Percentiles rank a stretch among this genome's conserved stretches.
phyloP scores from a whole-genome alignment of 2,888 invertebrate species.

The Drosophila pseudotakahashii region DNA sequence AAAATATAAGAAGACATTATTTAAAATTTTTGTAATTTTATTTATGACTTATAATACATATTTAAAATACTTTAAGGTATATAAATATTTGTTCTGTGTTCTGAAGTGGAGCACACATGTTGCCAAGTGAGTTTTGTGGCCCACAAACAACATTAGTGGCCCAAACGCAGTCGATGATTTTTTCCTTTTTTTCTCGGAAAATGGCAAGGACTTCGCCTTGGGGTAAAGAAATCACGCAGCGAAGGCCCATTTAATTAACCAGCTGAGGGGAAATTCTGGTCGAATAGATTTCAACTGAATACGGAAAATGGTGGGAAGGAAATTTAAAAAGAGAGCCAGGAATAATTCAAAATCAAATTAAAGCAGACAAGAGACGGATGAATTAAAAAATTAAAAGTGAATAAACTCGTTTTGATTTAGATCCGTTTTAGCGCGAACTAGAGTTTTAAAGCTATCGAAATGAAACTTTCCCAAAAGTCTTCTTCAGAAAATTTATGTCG shows the following conservation, averaged over 20 bases:
- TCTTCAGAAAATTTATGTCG: no score
- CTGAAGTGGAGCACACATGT: slow-evolving; percentile 29
- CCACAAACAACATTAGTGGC: slow-evolving; percentile 48
- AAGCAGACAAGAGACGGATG: not conserved
- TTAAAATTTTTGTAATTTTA: not conserved
- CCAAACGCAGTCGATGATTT: slow-evolving; percentile 19
- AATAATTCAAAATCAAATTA: slow-evolving; percentile 3
- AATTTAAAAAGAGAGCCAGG: slow-evolving; percentile 6
- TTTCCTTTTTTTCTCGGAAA: slow-evolving; percentile 6
- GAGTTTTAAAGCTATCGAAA: no score
- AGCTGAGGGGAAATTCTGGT: slow-evolving; percentile 23
- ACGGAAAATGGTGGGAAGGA: slow-evolving; percentile 8
- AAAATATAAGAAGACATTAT: no score
- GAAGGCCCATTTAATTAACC: slow-evolving; percentile 58
- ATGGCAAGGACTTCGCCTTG: slow-evolving; percentile 27
- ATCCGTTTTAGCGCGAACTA: no score
- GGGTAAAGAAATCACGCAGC: slow-evolving; percentile 23
- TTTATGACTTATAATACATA: not conserved
- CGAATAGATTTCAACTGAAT: slow-evolving; percentile 12
- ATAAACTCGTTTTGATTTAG: no score
- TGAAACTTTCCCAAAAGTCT: no score
- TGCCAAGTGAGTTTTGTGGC: slow-evolving; percentile 36
- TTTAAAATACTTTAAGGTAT: not conserved
- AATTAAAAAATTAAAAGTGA: no score
- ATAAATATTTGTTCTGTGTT: not conserved